Evolutionary conservation across 2,888 invertebrate species (phyloP).

Genomic region (Chrysolina americana): DNA sequence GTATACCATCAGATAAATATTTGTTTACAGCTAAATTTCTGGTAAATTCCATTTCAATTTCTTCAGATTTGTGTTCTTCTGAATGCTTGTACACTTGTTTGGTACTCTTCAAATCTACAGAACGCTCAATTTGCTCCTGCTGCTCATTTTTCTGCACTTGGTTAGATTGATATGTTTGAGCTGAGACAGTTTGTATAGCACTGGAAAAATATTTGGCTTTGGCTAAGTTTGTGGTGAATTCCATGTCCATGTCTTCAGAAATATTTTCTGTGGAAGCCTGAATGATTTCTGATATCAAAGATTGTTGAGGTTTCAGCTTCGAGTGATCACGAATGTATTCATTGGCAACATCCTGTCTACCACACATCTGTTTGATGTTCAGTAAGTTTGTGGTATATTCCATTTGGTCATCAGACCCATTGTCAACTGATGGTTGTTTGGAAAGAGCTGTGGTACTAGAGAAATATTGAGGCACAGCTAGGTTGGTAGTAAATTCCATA

Average conservation of each 20-base stretch:
- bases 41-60: slow-evolving; percentile 26
- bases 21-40: not conserved
- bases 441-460: too few relatives aligned
- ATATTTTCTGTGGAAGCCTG: too few relatives aligned
- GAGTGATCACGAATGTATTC: not conserved
- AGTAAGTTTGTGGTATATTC: too few relatives aligned
- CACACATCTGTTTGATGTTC: too few relatives aligned
- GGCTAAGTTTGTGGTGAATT: slow-evolving; percentile 34
- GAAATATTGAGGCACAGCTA: not conserved
- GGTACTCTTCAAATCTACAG: not conserved
- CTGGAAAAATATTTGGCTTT: not conserved
- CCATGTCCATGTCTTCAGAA: slow-evolving; percentile 34
- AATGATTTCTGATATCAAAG: not conserved
- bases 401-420: too few relatives aligned
- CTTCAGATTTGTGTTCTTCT: not conserved
- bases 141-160: not conserved
- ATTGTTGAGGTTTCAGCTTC: not conserved
- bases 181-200: not conserved
- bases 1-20: not conserved
- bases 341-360: too few relatives aligned
- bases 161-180: not conserved
- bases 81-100: too few relatives aligned
- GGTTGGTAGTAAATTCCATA: slow-evolving; percentile 7
- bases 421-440: too few relatives aligned
- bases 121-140: not conserved